Evolutionary conservation across 2,888 invertebrate genomes (phyloP), one percentile per base, ranked within the genome.

Genomic region (Notodonta ziczac): DNA sequence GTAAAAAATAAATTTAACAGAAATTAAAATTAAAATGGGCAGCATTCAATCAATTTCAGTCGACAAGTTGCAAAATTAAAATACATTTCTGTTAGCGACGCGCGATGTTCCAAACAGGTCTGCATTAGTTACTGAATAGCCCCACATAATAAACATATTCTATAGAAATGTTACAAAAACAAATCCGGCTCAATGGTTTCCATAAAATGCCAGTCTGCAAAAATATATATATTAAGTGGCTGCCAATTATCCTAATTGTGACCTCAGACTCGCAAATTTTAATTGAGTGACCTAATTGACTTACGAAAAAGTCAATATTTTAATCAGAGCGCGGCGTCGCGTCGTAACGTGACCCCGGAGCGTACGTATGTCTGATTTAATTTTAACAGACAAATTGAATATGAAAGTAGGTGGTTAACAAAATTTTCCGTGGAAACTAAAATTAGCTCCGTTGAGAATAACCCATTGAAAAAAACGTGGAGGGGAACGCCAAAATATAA

Each of bases 401-500:
- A 56, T 61, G 53, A n/a, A 51, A 62, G 53, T 64, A 58, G 13
- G 50, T 53, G 42, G 42, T 42, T 58, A 61, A 65, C 54, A 32
- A 65, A 63, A 65, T 69, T 44, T 16, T 12, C 65, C 57, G 53
- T 59, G 63, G 61, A 61, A 56, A 63, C 59, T 57, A 52, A 73
- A 70, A 70, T 72, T 66, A 67, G 64, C 67, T 61, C 14, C 56
- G 69, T 70, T 70, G 64, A 65, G 63, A 74, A 78, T 74, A 72
- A 73, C 73, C 67, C 71, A 72, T 76, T 78, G 65, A 75, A 76
- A 74, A n/a, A 73, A 63, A 65, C 61, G 63, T 56, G 61, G 70
- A 71, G 60, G 63, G 61, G 69, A 68, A 76, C 72, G 73, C 76
- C 77, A 75, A 86, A 86, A 86, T 84, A 85, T 86, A 86, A 87